These are phyloP conservation scores for Coryphaenoides rupestris DNA, from an alignment of 2,113 vertebrate species.

Conservation along the genomic window DNA sequence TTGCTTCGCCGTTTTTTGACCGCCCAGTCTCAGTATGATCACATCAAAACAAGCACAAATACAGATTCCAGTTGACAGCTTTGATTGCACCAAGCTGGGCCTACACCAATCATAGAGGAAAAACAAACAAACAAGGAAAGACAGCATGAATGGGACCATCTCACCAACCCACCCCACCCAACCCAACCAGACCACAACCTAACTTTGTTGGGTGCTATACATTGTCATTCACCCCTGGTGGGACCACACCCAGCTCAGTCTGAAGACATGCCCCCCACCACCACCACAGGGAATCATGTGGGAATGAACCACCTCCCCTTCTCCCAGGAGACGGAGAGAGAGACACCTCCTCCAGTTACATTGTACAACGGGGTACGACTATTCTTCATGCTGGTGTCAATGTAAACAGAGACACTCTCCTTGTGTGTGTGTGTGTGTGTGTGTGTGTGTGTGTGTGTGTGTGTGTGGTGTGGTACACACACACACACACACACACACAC, in stretches of 20 bases:
- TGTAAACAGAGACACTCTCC: constrained; percentile 55
- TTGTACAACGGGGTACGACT: constrained; percentile 12
- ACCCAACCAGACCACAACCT: background rate
- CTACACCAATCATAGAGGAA: too few species aligned
- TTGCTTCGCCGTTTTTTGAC: background rate
- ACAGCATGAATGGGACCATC: too few species aligned
- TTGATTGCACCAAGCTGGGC: too few species aligned
- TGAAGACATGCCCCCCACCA: constrained; percentile 44
- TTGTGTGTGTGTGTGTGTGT: too few species aligned
- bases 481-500: background rate
- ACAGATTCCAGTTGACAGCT: too few species aligned
- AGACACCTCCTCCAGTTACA: constrained; percentile 33
- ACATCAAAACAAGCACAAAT: too few species aligned
- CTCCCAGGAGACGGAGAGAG: constrained; percentile 17
- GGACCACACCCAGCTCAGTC: constrained; percentile 50
- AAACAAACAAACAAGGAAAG: too few species aligned
- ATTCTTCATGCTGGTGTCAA: constrained; percentile 31
- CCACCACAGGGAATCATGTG: constrained; percentile 40
- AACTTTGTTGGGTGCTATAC: background rate
- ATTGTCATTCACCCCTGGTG: constrained; percentile 2
- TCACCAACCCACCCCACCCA: background rate
- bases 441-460: too few species aligned
- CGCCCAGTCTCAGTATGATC: too few species aligned
- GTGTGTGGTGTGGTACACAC: too few species aligned
- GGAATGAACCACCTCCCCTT: constrained; percentile 6